Conservation (phyloP, 2,888 invertebrate genomes). For the Lithophane socia region DNA sequence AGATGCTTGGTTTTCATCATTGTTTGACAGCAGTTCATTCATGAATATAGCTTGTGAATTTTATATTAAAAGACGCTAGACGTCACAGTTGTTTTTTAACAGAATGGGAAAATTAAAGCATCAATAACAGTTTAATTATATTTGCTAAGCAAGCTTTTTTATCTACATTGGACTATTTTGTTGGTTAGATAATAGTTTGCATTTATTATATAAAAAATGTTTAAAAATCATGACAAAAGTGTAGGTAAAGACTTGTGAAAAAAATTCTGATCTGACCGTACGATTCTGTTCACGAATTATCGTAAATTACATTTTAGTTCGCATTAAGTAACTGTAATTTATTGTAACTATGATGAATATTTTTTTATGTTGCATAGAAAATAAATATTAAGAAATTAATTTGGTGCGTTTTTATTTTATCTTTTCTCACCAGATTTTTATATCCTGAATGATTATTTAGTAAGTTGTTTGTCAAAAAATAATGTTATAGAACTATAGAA, state of each 20-base stretch:
- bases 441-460: neutral
- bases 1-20: slow-evolving; percentile 61
- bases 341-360: slow-evolving; percentile 90
- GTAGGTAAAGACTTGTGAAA: slow-evolving; percentile 71
- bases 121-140: slow-evolving; percentile 65
- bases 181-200: slow-evolving; percentile 81
- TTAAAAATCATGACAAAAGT: slow-evolving; percentile 80
- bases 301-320: slow-evolving; percentile 87
- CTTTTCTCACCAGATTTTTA: neutral
- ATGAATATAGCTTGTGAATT: slow-evolving; percentile 4
- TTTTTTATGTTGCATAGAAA: slow-evolving; percentile 91
- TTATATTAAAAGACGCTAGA: slow-evolving; percentile 38
- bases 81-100: slow-evolving; percentile 26
- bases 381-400: slow-evolving; percentile 89
- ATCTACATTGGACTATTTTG: slow-evolving; percentile 75
- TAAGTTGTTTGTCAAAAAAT: neutral
- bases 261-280: slow-evolving; percentile 74
- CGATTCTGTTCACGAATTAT: slow-evolving; percentile 84
- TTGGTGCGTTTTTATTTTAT: slow-evolving; percentile 62
- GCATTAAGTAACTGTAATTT: slow-evolving; percentile 90
- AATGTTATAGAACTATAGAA: neutral
- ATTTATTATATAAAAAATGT: slow-evolving; percentile 74
- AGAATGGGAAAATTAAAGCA: slow-evolving; percentile 51
- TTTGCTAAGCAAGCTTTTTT: slow-evolving; percentile 81
- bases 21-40: slow-evolving; percentile 16